Base-by-base conservation (phyloP, 2,797 vertebrate genomes). In the Characodon lateralis region DNA sequence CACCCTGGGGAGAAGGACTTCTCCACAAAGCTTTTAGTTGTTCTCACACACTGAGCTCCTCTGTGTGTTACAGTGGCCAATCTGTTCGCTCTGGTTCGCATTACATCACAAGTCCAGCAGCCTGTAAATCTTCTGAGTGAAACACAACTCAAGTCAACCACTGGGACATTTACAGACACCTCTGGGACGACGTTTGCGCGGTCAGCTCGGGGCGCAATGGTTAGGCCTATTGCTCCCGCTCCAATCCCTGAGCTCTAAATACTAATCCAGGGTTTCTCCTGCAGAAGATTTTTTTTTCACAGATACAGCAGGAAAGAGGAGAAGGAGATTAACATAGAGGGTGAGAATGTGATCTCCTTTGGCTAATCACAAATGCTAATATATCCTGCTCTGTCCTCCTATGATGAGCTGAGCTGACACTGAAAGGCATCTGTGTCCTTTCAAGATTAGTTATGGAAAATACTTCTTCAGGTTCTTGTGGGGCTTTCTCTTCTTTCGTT, bases 351-450 rank as follows among this genome's bases (percentile, higher is more conserved):
- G 81, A 91, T 89, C 86, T 90, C 85, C 84, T 91, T 85, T 91
- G 92, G 93, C 89, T 93, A 89, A 95, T 95, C 89, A 85, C 56
- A 85, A 87, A 95, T 94, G 92, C 85, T 91, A 95, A 95, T 95
- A 83, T 92, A 93, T 91, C 89, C 92, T 63, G 78, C 82, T 82
- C 73, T 87, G 88, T 94, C 92, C 91, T 90, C 82, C 79, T 74
- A 70, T 78, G 83, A 91, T 78, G 81, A 86, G 85, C 35, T 66
- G 83, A 83, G 77, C 18, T 83, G 88, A 89, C 43, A 59, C 72
- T 89, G 87, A 92, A 81, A 87, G 91, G 88, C 92, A 91, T 75
- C 74, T 16, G 59, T 85, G 82, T 88, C 85, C 87, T 88, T 87
- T 89, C 63, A 88, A 84, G 82, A 89, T 85, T 80, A 87, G 89